These are phyloP conservation scores for Holothuria glaberrima DNA, from an alignment of 35 echinoderm and acorn worm genomes.

Conservation along the genomic window DNA sequence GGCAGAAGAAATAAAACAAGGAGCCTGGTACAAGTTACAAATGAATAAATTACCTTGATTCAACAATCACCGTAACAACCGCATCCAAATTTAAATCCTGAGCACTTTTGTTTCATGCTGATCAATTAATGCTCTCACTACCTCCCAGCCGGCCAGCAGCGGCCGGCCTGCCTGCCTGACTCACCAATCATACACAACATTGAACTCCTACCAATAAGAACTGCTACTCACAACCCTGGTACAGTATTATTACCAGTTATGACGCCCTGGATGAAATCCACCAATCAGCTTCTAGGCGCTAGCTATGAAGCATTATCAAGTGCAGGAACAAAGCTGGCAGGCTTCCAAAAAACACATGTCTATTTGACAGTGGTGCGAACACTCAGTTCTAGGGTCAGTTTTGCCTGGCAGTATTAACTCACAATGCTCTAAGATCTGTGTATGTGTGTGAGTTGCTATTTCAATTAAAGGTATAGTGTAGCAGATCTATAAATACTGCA, in stretches of 20 bases:
- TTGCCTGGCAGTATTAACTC: too few relatives aligned
- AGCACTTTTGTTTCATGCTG: constrained; percentile 15
- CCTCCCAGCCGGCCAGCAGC: not conserved
- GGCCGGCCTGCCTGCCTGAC: not conserved
- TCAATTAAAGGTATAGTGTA: too few relatives aligned
- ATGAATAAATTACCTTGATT: constrained; percentile 35
- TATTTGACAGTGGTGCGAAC: not conserved
- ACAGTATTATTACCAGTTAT: constrained; percentile 36
- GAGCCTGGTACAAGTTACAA: not conserved
- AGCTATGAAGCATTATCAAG: constrained; percentile 32
- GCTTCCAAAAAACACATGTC: constrained; percentile 37
- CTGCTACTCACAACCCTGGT: not conserved
- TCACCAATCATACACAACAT: constrained; percentile 12
- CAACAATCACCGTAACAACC: constrained; percentile 32
- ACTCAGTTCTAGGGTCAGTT: too few relatives aligned
- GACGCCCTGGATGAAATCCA: constrained; percentile 21
- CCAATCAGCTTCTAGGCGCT: constrained; percentile 31
- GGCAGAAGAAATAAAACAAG: not conserved
- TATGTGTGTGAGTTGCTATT: too few relatives aligned
- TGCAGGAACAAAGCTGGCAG: constrained; percentile 49
- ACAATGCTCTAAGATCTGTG: too few relatives aligned
- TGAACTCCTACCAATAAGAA: not conserved
- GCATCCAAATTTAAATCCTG: constrained; percentile 29
- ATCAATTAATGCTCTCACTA: constrained; percentile 16
- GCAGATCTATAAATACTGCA: too few relatives aligned